Evolutionary conservation across 2,113 vertebrate species (phyloP), one percentile per base, ranked within the genome.

Genomic region (Gavialis gangeticus): DNA sequence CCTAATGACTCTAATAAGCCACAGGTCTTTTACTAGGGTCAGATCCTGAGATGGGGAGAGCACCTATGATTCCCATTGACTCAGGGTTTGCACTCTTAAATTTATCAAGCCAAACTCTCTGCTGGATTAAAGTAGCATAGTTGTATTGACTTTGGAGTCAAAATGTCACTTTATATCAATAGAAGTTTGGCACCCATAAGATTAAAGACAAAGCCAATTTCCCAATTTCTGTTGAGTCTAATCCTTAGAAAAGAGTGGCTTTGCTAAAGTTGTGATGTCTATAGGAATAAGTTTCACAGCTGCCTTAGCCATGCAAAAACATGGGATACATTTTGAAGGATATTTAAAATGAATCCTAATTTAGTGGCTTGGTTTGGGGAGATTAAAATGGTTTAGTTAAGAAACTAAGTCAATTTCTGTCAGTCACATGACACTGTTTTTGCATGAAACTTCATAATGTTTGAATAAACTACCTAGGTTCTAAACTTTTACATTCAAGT

Each of bases 21-120:
- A 90, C 30, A 59, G 79, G 66, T 88, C 17, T 18, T n/a, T 7
- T 63, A 2, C 24, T 69, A 24, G 11, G 84, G 60, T 64, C 81
- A 93, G 86, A 94, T 96, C 88, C 92, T 89, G 63, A 84, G 34
- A 59, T 28, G 94, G 62, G 58, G 89, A 57, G 27, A 77, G 57
- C 75, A 84, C 77, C 22, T 56, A 9, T 37, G 46, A 3, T 25
- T 93, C 55, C 64, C 66, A 58, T n/a, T 79, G 21, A 37, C 77
- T 90, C 88, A 34, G 75, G 89, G 92, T 83, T 95, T 64, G n/a
- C 12, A 10, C 24, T 79, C 69, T 67, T 81, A 1, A 92, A 84
- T 57, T 90, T 67, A 22, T 15, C 54, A 1, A 62, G 88, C 58
- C 90, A 92, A 91, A 92, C 75, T 87, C 78, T 63, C 78, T 63